A percentile compares a stretch with the other conserved stretches of the same genome.
phyloP scores from a whole-genome alignment of 2,113 vertebrate genomes.

The Cochlearius cochlearius region DNA sequence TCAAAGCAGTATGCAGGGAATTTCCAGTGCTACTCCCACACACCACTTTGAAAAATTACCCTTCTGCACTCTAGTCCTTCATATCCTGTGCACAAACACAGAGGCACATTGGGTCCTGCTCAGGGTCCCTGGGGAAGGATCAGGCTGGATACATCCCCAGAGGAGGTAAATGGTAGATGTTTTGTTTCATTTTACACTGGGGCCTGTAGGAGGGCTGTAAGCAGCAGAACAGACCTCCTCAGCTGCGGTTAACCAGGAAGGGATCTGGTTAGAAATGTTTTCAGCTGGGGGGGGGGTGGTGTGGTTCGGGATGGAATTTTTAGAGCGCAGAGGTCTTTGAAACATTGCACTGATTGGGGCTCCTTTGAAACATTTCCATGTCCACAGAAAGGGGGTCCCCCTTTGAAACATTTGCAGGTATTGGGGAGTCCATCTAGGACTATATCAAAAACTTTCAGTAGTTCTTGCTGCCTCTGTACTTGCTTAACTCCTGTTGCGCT shows the following conservation, averaged over 20 bases:
- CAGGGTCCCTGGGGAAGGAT: background rate
- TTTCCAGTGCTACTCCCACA: slow-evolving; percentile 32
- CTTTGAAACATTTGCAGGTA: slow-evolving; percentile 51
- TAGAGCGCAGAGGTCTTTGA: slow-evolving; percentile 36
- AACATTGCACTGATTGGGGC: background rate
- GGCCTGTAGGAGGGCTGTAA: background rate
- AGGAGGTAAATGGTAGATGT: slow-evolving; percentile 4
- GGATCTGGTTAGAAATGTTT: slow-evolving; percentile 50
- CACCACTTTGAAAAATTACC: slow-evolving; percentile 29
- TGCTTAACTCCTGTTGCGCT: slow-evolving; percentile 26
- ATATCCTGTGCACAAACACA: slow-evolving; percentile 46
- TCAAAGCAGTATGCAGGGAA: slow-evolving; percentile 29
- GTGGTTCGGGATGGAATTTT: background rate
- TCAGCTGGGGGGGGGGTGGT: background rate
- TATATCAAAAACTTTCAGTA: slow-evolving; percentile 43
- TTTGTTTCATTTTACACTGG: slow-evolving; percentile 27
- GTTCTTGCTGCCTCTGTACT: slow-evolving; percentile 40
- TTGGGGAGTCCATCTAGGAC: slow-evolving; percentile 33
- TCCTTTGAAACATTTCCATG: slow-evolving; percentile 59
- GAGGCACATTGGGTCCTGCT: background rate
- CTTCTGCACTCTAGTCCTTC: slow-evolving; percentile 38
- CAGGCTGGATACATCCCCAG: slow-evolving; percentile 29
- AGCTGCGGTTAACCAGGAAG: background rate
- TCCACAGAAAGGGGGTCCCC: slow-evolving; percentile 1
- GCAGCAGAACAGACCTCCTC: slow-evolving; percentile 9